Base-by-base conservation (phyloP, 2,888 invertebrate genomes). In the Scelioninae gen. 1 region DNA sequence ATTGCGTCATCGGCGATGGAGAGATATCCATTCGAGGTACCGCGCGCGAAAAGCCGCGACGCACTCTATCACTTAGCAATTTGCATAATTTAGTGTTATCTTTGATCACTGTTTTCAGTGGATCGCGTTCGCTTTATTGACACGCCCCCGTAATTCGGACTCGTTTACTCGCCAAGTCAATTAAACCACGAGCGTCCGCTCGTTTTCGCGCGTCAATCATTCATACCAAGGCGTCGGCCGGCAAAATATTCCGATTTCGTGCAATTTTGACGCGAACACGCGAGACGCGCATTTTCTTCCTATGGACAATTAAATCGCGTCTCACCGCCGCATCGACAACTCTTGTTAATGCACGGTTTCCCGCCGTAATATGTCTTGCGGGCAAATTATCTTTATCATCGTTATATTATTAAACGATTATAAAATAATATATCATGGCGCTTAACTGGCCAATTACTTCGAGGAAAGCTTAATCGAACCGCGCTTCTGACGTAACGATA, bases 131-230 rank as follows among this genome's bases (percentile, higher is more conserved):
- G 82, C 78, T 86, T 85, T 88, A 90, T 89, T 87, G 90, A 90
- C 91, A 91, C 90, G 90, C 91, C 91, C 89, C 87, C 90, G 89
- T 91, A 90, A 90, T 91, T 90, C 89, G 88, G 89, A 90, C 89
- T 90, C 89, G 88, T 91, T 91, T 91, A 86, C 91, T 89, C 87
- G 89, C 88, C 89, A 88, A 89, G 89, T 89, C 88, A 87, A 85
- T 79, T 78, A 78, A 83, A 71, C 75, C 75, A 74, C 83, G 83
- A 76, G 80, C 83, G 75, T 51, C 69, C 69, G 79, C 71, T 79
- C 76, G 60, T 72, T 79, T 60, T 63, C 81, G 81, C 76, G 84
- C 85, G 81, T 78, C 85, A 83, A 32, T 84, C 84, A 84, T 78
- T 66, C 69, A 53, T 74, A 49, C 53, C 58, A 58, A 63, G 72